Base-by-base conservation (phyloP, 2,888 invertebrate species). In the Chaetogeoica ovagalla region DNA sequence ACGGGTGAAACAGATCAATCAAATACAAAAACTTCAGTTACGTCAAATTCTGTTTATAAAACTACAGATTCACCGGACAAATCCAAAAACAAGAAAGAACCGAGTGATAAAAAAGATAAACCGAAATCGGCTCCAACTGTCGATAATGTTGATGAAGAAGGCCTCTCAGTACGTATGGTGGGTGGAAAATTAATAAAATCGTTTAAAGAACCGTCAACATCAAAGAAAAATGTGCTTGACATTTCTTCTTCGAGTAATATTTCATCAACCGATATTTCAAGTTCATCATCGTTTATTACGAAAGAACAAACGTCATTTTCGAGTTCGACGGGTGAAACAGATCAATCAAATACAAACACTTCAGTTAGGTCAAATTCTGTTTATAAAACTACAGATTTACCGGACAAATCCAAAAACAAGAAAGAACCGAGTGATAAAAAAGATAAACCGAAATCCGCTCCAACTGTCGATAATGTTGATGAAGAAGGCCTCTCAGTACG, bases 151-250 rank as follows among this genome's bases (percentile, higher is more conserved):
- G 23, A 72, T 9, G 48, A 73, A 15, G 79, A 72, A 57, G 63
- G 79, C 1, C 19, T 81, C 0, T 73, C 81, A 4, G 73, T 75
- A 1, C 70, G 77, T 1, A 82, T 83, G 77, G 82, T 83, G 0
- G 83, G 81, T n/a, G 82, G 83, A 43, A 82, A 83, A 66, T 60
- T 83, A 21, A 57, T 83, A 0, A 82, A 75, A n/a, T 15, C 60
- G 4, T 71, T 70, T 4, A 69, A 65, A 0, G 71, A 69, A 17
- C 79, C 70, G 13, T 55, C 77, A 17, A 0, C 60, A 1, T 23
- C 71, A 0, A 71, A 70, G 13, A 70, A 70, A 57, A 63, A 15
- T 43, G 2, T 0, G 13, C 3, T 3, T 9, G 37, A 70, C 3
- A 15, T n/a, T 8, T 59, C 52, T 21, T 21, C 37, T 19, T 37